Evolutionary conservation across 2,113 vertebrate species (phyloP).

Genomic region (Spizaetus ornatus): DNA sequence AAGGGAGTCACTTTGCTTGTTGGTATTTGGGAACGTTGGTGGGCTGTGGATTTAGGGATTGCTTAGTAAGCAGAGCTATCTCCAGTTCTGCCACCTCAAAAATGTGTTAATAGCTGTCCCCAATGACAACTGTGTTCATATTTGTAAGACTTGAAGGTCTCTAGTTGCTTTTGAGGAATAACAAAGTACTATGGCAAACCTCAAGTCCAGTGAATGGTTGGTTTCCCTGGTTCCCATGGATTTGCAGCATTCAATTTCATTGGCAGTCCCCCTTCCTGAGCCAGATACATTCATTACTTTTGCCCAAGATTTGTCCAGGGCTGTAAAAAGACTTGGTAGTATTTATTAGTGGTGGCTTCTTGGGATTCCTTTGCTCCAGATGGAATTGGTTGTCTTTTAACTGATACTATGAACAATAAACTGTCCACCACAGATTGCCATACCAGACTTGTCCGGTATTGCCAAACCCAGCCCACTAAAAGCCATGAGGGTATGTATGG

Average conservation of each 20-base stretch:
- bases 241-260: background rate
- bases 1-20: background rate
- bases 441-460: background rate
- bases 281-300: background rate
- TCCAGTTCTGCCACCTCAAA: background rate
- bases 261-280: background rate
- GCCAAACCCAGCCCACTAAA: background rate
- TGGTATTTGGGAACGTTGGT: background rate
- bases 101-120: background rate
- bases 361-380: background rate
- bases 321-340: background rate
- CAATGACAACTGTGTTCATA: background rate
- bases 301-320: background rate
- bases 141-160: background rate
- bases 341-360: background rate
- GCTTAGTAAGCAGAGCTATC: background rate
- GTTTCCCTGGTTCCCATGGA: background rate
- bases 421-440: background rate
- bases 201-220: background rate
- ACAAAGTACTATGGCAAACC: background rate
- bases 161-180: background rate
- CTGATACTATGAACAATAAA: background rate
- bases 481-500: background rate
- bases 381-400: background rate
- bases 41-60: background rate